These are phyloP conservation scores for Umimayanthus chanpuru DNA, from an alignment of 92 coral and sea anemone genomes.

Conservation along the genomic window DNA sequence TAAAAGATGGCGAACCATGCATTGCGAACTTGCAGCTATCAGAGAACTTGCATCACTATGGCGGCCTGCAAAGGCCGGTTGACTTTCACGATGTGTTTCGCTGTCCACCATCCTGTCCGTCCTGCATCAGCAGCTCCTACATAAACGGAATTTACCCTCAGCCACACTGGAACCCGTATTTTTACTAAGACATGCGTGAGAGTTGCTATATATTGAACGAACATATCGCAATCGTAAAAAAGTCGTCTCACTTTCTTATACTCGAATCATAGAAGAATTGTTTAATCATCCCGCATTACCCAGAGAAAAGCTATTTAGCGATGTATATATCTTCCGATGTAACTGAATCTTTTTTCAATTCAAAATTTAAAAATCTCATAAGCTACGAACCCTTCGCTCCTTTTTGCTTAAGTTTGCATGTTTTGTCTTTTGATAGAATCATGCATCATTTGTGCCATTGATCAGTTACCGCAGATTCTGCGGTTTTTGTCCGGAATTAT, in stretches of 20 bases:
- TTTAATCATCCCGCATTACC: neutral
- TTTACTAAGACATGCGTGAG: neutral
- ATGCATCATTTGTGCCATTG: neutral
- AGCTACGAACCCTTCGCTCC: neutral
- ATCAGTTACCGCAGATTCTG: neutral
- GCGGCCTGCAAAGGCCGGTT: constrained; percentile 23
- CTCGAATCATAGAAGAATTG: neutral
- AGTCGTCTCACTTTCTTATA: neutral
- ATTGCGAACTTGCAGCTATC: constrained; percentile 28
- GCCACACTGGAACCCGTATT: constrained; percentile 32
- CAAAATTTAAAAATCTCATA: neutral
- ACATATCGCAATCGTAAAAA: neutral
- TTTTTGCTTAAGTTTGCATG: neutral
- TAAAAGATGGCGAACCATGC: constrained; percentile 75
- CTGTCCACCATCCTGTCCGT: constrained; percentile 13
- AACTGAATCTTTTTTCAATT: neutral
- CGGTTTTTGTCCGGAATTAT: neutral
- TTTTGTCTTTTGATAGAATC: no score
- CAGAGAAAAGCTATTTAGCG: neutral
- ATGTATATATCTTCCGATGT: neutral
- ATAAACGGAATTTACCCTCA: constrained; percentile 32
- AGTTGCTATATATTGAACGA: no score
- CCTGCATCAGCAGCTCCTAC: constrained; percentile 13
- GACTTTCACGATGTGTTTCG: constrained; percentile 37
- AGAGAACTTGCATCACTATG: constrained; percentile 30